Evolutionary conservation across 2,888 invertebrate species (phyloP).

Genomic region (Hyposoter dolosus): DNA sequence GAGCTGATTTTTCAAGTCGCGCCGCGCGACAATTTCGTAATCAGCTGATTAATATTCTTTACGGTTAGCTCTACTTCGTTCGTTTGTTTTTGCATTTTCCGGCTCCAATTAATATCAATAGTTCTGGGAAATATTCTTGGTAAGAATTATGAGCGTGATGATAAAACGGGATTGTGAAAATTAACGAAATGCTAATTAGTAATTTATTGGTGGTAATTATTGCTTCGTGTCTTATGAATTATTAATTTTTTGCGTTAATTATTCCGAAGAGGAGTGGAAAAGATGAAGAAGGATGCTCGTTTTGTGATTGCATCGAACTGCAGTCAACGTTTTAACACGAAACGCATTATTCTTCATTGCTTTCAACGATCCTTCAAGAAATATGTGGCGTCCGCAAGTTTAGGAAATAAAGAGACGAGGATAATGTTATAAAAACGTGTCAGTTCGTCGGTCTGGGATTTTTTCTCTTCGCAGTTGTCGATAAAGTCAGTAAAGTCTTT

Average conservation of each 20-base stretch:
- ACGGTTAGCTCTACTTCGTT: background rate
- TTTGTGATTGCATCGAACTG: background rate
- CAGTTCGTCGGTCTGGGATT: background rate
- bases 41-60: background rate
- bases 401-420: too few species aligned
- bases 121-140: background rate
- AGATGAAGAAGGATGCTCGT: background rate
- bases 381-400: too few species aligned
- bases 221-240: constrained; percentile 1
- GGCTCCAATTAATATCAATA: background rate
- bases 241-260: background rate
- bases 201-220: background rate
- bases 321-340: background rate
- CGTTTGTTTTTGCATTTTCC: background rate
- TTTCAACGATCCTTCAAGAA: background rate
- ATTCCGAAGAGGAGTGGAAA: background rate
- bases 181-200: background rate
- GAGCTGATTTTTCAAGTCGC: background rate
- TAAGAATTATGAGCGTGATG: too few species aligned
- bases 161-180: background rate
- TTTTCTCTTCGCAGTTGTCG: background rate
- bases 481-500: constrained; percentile 14
- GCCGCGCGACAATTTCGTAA: too few species aligned
- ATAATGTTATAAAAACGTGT: too few species aligned
- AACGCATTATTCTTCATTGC: constrained; percentile 34